Base-by-base conservation (phyloP, 2,888 invertebrate species). In the Drosophila buzzatii region DNA sequence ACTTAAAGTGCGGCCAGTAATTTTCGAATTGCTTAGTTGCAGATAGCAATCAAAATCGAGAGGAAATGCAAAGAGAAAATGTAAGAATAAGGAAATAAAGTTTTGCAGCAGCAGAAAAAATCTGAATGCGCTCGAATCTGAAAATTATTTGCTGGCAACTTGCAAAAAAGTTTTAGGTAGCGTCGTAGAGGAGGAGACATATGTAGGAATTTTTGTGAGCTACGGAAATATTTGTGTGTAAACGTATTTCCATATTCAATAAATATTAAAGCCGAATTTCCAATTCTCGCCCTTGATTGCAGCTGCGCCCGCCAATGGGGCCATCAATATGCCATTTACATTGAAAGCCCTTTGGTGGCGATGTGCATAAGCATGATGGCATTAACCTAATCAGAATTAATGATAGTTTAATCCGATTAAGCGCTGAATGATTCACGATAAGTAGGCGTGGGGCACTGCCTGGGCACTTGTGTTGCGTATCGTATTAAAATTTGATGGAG, bases 401-500 rank as follows among this genome's bases (percentile, higher is more conserved):
- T 65, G 65, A 65, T 69, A 52, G 64, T 70, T 62, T 56, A 66
- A 60, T 63, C 44, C 42, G 52, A 76, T 60, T 63, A 58, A 44
- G 39, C 27, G 39, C 51, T 14, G 47, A 52, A 47, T 47, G 20
- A 55, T 55, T 52, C 51, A 51, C 39, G 39, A 6, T 3, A 14
- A 31, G 16, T 8, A 14, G 39, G 14, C 27, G 47, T 2, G 16
- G 23, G 16, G 18, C 27, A 12, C 27, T 35, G 31, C 35, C 53
- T n/a, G 37, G 20, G 23, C 27, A 9, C n/a, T 44, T 52, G 62
- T 53, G 12, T 47, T 59, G 58, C 37, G 37, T 47, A 39, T 53
- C 68, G 67, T 66, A 58, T 83, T 62, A 79, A 83, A 85, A 82
- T 70, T 80, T 71, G 80, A 88, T 70, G 61, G 52, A 33, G 77